A percentile compares a stretch with the other conserved stretches of the same genome.
These are phyloP conservation scores for Apamea epomidion DNA, from an alignment of 2,888 invertebrate species.

Conservation along the genomic window DNA sequence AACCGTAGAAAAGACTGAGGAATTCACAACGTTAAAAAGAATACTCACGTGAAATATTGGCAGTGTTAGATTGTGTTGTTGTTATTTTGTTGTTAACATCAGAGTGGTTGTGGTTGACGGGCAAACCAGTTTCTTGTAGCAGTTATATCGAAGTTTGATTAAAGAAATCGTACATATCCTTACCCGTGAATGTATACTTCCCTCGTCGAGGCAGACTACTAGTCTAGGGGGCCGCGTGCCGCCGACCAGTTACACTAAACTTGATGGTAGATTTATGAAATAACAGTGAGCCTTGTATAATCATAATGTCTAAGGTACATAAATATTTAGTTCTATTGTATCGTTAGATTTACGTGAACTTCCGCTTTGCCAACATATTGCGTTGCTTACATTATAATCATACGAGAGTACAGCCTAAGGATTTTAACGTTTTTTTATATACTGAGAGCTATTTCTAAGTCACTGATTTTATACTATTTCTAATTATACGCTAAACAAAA, in stretches of 20 bases:
- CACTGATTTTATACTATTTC: conserved; percentile 88
- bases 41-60: conserved; percentile 86
- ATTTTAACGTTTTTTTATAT: conserved; percentile 89
- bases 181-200: conserved; percentile 83
- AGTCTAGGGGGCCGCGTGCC: conserved; percentile 76
- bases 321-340: conserved; percentile 90
- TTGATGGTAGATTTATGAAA: conserved; percentile 80
- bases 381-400: conserved; percentile 90
- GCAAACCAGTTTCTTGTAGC: conserved; percentile 82
- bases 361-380: conserved; percentile 90
- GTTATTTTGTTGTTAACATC: conserved; percentile 78
- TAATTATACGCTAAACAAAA: conserved; percentile 79
- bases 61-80: conserved; percentile 81
- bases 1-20: conserved; percentile 89
- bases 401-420: conserved; percentile 90
- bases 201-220: conserved; percentile 78
- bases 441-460: conserved; percentile 91
- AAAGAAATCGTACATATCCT: conserved; percentile 89
- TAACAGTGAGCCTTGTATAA: conserved; percentile 88
- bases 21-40: conserved; percentile 85
- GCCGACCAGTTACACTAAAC: conserved; percentile 74
- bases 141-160: conserved; percentile 76
- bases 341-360: conserved; percentile 90
- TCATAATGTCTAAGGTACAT: conserved; percentile 90
- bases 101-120: conserved; percentile 84